Conservation (phyloP, 2,797 vertebrate genomes). For the Synanceia verrucosa region DNA sequence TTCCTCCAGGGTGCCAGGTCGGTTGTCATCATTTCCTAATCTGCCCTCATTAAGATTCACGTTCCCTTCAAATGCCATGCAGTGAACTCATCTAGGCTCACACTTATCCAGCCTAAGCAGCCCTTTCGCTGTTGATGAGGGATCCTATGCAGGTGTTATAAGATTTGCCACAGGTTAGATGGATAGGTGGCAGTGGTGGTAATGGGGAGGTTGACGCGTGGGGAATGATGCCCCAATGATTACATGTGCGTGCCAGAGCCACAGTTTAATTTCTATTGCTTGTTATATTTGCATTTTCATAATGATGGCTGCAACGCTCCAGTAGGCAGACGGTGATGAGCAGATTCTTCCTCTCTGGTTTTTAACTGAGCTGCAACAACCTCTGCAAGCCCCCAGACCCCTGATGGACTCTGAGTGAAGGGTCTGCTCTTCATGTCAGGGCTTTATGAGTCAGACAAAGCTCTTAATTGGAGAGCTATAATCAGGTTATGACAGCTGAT, state of each 20-base stretch:
- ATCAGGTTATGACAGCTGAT: slow-evolving; percentile 51
- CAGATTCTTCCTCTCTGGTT: slow-evolving; percentile 21
- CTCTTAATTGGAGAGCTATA: slow-evolving; percentile 49
- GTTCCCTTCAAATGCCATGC: slow-evolving; percentile 53
- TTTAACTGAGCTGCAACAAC: slow-evolving; percentile 50
- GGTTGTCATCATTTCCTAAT: slow-evolving; percentile 54
- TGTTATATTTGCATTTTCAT: slow-evolving; percentile 58
- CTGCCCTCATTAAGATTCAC: slow-evolving; percentile 66
- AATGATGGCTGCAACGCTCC: slow-evolving; percentile 60
- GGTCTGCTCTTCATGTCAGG: slow-evolving; percentile 45
- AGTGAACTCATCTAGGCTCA: slow-evolving; percentile 53
- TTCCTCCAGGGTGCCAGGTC: slow-evolving; percentile 35
- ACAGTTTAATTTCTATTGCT: slow-evolving; percentile 50
- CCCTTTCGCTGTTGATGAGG: slow-evolving; percentile 26
- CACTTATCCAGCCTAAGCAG: slow-evolving; percentile 51
- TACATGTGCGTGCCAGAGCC: slow-evolving; percentile 59
- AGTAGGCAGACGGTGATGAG: slow-evolving; percentile 39
- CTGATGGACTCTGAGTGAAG: slow-evolving; percentile 48
- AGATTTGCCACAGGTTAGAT: slow-evolving; percentile 69
- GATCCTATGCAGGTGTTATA: slow-evolving; percentile 55
- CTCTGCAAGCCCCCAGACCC: slow-evolving; percentile 46
- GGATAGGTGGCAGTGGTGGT: slow-evolving; percentile 41
- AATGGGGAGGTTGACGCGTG: slow-evolving; percentile 13
- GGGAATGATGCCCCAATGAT: slow-evolving; percentile 31
- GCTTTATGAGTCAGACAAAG: slow-evolving; percentile 42